Conservation (phyloP, 2,888 invertebrate species). For the Poecilobothrus nobilitatus region DNA sequence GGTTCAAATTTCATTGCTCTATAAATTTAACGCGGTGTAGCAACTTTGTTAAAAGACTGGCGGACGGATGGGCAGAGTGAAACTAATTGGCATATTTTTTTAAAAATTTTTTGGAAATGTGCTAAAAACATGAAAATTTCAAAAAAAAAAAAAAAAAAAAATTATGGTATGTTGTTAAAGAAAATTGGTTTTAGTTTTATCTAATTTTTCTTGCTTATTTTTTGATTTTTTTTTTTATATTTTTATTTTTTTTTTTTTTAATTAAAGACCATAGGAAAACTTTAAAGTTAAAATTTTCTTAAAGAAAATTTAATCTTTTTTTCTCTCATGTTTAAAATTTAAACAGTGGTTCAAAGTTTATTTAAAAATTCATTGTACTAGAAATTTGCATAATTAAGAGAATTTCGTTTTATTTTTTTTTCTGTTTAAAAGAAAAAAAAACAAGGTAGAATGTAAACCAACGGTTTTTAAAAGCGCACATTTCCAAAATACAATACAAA, state of each 20-base stretch:
- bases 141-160: too few relatives aligned
- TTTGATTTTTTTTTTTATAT: neutral
- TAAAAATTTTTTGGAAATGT: too few relatives aligned
- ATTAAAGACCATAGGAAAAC: neutral
- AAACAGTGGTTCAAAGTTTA: neutral
- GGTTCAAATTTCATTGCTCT: too few relatives aligned
- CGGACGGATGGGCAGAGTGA: too few relatives aligned
- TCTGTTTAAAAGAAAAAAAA: too few relatives aligned
- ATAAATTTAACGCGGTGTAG: too few relatives aligned
- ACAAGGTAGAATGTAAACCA: too few relatives aligned
- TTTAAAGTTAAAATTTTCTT: neutral
- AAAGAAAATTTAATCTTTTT: neutral
- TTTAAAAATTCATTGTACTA: constrained; percentile 1
- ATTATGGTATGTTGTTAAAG: neutral
- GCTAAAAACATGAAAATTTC: too few relatives aligned
- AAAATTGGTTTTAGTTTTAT: neutral
- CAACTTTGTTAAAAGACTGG: too few relatives aligned
- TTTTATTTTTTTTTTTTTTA: neutral
- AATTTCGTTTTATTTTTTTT: neutral
- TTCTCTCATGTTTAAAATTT: neutral
- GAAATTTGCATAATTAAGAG: constrained; percentile 1
- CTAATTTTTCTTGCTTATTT: neutral
- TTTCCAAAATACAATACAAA: too few relatives aligned
- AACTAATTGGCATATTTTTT: too few relatives aligned
- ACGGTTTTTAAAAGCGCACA: too few relatives aligned